Percentiles rank a stretch among this genome's conserved stretches.
Conservation (phyloP, 1,140 invertebrate genomes). For the Temnothorax nylanderi region DNA sequence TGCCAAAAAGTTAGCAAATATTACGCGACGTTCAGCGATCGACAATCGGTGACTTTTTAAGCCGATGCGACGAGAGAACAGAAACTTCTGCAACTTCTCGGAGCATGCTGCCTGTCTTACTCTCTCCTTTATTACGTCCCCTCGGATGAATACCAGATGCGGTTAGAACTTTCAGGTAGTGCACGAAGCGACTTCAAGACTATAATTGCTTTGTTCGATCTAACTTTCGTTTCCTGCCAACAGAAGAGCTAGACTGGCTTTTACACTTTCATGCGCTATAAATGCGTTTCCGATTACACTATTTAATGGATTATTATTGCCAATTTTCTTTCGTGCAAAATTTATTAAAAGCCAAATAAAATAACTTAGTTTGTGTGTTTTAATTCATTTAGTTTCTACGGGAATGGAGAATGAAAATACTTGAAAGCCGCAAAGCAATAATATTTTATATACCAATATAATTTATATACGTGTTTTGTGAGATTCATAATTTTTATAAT, state of each 20-base stretch:
- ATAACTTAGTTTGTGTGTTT: background rate
- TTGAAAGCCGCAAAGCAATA: background rate
- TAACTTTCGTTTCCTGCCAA: slow-evolving; percentile 72
- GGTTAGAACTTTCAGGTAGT: slow-evolving; percentile 75
- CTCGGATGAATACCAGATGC: slow-evolving; percentile 77
- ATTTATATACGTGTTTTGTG: background rate
- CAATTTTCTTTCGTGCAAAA: slow-evolving; percentile 42
- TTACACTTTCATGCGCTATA: slow-evolving; percentile 66
- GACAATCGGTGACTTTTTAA: slow-evolving; percentile 74
- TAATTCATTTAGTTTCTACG: background rate
- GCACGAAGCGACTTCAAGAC: slow-evolving; percentile 72
- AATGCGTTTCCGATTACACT: slow-evolving; percentile 60
- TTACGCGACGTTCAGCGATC: slow-evolving; percentile 58
- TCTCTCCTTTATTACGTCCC: slow-evolving; percentile 75
- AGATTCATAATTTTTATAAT: slow-evolving; percentile 12
- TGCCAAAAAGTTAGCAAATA: slow-evolving; percentile 46
- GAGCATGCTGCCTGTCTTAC: slow-evolving; percentile 68
- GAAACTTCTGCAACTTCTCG: slow-evolving; percentile 69
- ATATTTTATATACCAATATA: background rate
- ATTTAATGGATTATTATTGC: slow-evolving; percentile 65
- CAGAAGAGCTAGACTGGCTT: slow-evolving; percentile 58
- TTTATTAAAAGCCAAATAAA: slow-evolving; percentile 34
- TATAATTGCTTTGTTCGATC: slow-evolving; percentile 77
- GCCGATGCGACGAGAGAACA: slow-evolving; percentile 43
- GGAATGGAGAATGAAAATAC: background rate